Evolutionary conservation across 2,113 vertebrate species (phyloP).

Genomic region (Platysternon megacephalum): DNA sequence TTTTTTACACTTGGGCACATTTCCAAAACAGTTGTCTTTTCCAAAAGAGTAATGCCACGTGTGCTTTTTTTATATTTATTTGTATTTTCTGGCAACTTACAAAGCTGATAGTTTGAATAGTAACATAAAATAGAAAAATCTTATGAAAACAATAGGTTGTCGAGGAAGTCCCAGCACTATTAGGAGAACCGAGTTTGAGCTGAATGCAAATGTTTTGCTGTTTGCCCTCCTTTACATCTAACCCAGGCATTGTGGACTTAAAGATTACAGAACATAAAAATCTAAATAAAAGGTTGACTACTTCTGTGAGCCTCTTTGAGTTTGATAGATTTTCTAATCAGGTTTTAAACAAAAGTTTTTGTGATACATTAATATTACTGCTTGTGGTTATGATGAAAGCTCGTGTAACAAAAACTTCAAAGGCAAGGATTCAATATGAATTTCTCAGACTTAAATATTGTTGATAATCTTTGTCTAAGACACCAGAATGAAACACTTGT

Average conservation of each 20-base stretch:
- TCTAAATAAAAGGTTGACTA: constrained; percentile 19
- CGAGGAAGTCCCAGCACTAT: not conserved
- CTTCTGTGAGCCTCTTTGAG: accelerated
- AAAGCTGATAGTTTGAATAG: not conserved
- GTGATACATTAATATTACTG: not conserved
- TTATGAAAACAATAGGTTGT: not conserved
- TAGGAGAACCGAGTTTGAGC: not conserved
- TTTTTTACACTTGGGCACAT: not conserved
- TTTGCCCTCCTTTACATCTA: not conserved
- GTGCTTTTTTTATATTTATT: not conserved
- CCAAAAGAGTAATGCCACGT: not conserved
- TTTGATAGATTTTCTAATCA: constrained; percentile 6
- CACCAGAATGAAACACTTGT: constrained; percentile 1
- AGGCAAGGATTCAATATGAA: constrained; percentile 14
- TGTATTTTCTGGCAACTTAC: not conserved
- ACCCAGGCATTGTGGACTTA: not conserved
- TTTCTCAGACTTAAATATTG: constrained; percentile 30
- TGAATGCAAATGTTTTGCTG: not conserved
- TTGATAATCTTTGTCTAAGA: constrained; percentile 55
- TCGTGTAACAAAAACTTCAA: constrained; percentile 14
- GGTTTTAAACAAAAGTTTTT: constrained; percentile 42
- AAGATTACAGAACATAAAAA: constrained; percentile 26
- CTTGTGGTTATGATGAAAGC: constrained; percentile 19
- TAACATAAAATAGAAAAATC: not conserved
- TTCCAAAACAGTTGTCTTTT: not conserved